Conservation (phyloP, 2,797 vertebrate genomes). For the Bradypus variegatus region DNA sequence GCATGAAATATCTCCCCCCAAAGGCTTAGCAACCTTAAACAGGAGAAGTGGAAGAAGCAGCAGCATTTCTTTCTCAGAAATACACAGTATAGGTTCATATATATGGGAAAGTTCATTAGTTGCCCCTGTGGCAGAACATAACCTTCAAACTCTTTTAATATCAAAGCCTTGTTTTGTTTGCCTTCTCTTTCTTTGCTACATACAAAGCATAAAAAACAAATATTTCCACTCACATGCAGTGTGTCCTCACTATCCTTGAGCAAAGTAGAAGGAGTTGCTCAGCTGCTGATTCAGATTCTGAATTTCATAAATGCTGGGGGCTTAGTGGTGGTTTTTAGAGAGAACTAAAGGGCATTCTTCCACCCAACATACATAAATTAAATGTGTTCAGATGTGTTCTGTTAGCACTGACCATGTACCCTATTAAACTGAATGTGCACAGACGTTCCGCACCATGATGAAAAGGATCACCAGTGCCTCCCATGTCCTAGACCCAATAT, state of each 20-base stretch:
- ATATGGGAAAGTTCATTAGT: not conserved
- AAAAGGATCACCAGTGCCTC: not conserved
- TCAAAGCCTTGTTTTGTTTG: constrained; percentile 28
- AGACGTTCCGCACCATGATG: not conserved
- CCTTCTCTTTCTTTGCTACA: not conserved
- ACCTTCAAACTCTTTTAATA: constrained; percentile 7
- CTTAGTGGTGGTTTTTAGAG: not conserved
- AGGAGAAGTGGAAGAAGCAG: not conserved
- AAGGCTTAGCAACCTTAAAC: not conserved
- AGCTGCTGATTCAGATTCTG: not conserved
- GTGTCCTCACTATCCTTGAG: not conserved
- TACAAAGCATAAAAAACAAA: constrained; percentile 20
- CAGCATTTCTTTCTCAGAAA: constrained; percentile 8
- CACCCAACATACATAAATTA: not conserved
- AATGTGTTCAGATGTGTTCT: not conserved
- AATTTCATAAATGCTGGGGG: constrained; percentile 10
- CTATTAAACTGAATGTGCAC: not conserved
- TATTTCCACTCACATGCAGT: not conserved
- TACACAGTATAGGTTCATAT: not conserved
- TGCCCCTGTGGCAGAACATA: not conserved
- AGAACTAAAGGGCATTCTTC: constrained; percentile 2
- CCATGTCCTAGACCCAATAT: not conserved
- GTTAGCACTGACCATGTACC: not conserved
- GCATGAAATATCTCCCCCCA: not conserved
- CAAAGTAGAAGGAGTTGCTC: not conserved